A percentile compares a stretch with the other conserved stretches of the same genome.
Conservation (phyloP, 1,140 invertebrate genomes). For the Maconellicoccus hirsutus region DNA sequence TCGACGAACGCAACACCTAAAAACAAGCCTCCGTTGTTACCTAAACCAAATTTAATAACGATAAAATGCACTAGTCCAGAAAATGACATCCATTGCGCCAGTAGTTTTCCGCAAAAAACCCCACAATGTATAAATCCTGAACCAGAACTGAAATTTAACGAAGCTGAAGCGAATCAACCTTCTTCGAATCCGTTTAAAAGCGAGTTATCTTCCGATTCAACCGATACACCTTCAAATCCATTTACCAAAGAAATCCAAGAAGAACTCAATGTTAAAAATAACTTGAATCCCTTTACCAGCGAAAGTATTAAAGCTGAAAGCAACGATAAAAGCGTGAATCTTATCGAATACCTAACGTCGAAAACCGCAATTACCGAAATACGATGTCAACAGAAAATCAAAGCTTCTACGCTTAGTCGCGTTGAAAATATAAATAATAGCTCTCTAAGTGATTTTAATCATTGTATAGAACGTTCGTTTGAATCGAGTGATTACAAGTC, state of each 20-base stretch:
- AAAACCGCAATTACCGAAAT: neutral
- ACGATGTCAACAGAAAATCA: neutral
- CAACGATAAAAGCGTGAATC: neutral
- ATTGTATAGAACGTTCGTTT: neutral
- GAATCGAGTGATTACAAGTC: neutral
- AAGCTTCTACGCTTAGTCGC: neutral
- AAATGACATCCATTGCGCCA: neutral
- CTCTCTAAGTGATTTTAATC: neutral
- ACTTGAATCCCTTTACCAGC: neutral
- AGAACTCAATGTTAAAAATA: neutral
- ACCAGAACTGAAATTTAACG: neutral
- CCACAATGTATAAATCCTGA: neutral
- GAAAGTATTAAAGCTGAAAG: neutral
- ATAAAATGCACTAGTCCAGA: neutral
- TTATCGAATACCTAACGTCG: neutral
- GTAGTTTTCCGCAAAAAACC: neutral
- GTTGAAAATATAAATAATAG: neutral
- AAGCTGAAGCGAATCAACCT: neutral
- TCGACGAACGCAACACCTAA: neutral
- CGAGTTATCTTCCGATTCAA: neutral
- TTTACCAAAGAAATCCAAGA: neutral
- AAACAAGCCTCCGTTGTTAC: conserved; percentile 3
- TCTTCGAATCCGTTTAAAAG: neutral
- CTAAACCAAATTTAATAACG: neutral
- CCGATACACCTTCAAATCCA: neutral